phyloP scores from a whole-genome alignment of 1,140 invertebrate species.

The Drosophila nigromelanica region DNA sequence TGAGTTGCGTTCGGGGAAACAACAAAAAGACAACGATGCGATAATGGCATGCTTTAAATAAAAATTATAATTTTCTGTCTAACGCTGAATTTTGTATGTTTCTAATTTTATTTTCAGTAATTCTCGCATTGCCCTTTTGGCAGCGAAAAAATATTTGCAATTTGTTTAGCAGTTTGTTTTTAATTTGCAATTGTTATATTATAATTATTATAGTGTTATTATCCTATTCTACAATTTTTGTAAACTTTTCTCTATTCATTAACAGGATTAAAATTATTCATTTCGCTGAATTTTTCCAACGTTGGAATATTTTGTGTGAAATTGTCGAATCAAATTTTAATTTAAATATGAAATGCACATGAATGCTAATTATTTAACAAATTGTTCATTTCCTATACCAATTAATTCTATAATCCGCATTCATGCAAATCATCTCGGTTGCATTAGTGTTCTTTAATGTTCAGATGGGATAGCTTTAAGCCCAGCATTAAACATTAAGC shows the following conservation, averaged over 20 bases:
- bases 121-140: neutral
- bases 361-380: constrained; percentile 14
- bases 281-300: too few species aligned
- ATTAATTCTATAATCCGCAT: constrained; percentile 32
- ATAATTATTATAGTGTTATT: neutral
- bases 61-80: constrained; percentile 20
- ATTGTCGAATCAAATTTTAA: neutral
- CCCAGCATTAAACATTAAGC: constrained; percentile 67
- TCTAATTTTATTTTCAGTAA: neutral
- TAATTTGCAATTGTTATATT: neutral
- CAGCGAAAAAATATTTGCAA: neutral
- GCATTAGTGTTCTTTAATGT: constrained; percentile 59
- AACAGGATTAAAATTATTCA: too few species aligned
- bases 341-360: neutral
- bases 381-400: constrained; percentile 32
- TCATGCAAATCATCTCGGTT: constrained; percentile 34
- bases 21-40: constrained; percentile 36
- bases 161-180: neutral
- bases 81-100: constrained; percentile 5
- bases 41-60: constrained; percentile 45
- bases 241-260: too few species aligned
- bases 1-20: constrained; percentile 8
- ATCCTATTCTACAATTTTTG: too few species aligned
- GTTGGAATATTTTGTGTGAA: neutral
- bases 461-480: constrained; percentile 57